These are phyloP conservation scores for Pachliopta kotzebuea DNA, from an alignment of 2,888 invertebrate genomes.

Conservation along the genomic window DNA sequence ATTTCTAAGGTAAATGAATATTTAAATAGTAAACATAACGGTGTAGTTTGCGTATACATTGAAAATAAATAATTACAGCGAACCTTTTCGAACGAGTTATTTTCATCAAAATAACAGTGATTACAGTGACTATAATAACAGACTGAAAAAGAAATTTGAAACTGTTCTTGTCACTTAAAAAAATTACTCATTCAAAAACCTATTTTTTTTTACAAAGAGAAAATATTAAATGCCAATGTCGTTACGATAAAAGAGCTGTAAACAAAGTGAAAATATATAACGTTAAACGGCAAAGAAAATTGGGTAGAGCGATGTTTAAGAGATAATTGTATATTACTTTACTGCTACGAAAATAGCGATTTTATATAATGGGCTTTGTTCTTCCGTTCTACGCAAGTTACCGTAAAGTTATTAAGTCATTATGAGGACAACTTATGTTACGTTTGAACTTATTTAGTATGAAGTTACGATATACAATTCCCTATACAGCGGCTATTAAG, in stretches of 20 bases:
- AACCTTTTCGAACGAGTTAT: no score
- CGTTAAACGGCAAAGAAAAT: slow-evolving; percentile 21
- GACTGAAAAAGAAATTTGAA: background rate
- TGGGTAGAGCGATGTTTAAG: slow-evolving; percentile 15
- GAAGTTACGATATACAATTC: no score
- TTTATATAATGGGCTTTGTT: background rate
- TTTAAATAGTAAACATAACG: no score
- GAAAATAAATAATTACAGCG: no score
- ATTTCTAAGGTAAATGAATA: no score
- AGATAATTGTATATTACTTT: slow-evolving; percentile 9
- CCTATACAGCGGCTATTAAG: no score
- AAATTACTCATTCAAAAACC: background rate
- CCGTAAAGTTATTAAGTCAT: background rate
- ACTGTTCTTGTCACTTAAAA: background rate
- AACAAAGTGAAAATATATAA: slow-evolving; percentile 25
- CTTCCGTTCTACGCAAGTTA: background rate
- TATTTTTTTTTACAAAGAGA: background rate
- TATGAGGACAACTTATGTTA: background rate
- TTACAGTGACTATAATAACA: no score
- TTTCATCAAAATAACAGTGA: no score
- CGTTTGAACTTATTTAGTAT: background rate
- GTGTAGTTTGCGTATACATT: no score
- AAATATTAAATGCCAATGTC: slow-evolving; percentile 9
- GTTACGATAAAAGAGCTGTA: slow-evolving; percentile 25
- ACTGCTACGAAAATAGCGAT: slow-evolving; percentile 8